These are phyloP conservation scores for Synergus laeviventris DNA, from an alignment of 2,888 invertebrate genomes.

Conservation along the genomic window DNA sequence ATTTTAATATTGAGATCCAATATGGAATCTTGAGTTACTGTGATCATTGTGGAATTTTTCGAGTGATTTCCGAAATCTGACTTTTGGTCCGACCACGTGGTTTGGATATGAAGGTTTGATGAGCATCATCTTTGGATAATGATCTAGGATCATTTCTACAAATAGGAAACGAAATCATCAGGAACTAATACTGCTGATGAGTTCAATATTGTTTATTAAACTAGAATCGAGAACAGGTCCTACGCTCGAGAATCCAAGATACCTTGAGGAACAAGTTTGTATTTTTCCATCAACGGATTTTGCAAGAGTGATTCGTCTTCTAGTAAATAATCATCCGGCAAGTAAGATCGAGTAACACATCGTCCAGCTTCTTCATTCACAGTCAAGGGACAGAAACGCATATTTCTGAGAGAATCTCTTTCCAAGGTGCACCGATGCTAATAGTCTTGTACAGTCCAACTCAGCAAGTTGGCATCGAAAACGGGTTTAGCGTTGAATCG, in stretches of 20 bases:
- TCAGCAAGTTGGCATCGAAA: conserved; percentile 14
- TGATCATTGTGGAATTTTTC: neutral
- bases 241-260: neutral
- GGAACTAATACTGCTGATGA: neutral
- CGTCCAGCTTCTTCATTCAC: conserved; percentile 12
- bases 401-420: neutral
- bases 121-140: too few relatives aligned
- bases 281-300: conserved; percentile 60
- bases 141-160: neutral
- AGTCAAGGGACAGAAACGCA: neutral
- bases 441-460: conserved; percentile 31
- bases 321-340: neutral
- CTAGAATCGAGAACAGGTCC: neutral
- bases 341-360: neutral
- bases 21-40: neutral
- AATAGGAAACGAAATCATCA: neutral
- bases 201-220: neutral
- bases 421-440: conserved; percentile 1
- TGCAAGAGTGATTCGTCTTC: conserved; percentile 55
- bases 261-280: conserved; percentile 57
- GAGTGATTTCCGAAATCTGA: neutral
- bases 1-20: neutral
- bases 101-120: neutral
- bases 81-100: neutral
- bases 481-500: conserved; percentile 29